These are phyloP conservation scores for Agriopis marginaria DNA, from an alignment of 2,888 invertebrate species.

Conservation along the genomic window DNA sequence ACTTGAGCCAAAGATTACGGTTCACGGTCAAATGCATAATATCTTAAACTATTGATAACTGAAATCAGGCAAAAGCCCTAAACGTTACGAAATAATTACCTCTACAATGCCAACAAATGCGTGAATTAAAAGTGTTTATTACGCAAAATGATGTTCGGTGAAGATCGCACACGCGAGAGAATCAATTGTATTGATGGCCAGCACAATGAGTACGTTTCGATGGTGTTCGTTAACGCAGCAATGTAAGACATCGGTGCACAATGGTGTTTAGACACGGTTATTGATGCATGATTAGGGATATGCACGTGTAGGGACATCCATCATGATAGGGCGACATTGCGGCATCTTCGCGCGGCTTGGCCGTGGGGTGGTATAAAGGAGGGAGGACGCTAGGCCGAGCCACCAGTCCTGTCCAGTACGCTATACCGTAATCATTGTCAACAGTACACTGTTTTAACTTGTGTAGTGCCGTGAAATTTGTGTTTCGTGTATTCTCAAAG, in stretches of 20 bases:
- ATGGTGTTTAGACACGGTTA: slow-evolving; percentile 60
- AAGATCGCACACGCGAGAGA: slow-evolving; percentile 58
- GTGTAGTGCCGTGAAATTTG: slow-evolving; percentile 72
- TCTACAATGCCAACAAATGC: slow-evolving; percentile 58
- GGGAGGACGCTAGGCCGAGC: slow-evolving; percentile 67
- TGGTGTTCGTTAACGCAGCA: slow-evolving; percentile 45
- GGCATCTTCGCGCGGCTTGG: slow-evolving; percentile 67
- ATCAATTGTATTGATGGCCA: slow-evolving; percentile 50
- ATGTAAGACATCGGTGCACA: slow-evolving; percentile 43
- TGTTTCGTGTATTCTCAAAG: slow-evolving; percentile 61
- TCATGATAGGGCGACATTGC: slow-evolving; percentile 74
- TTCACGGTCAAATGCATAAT: slow-evolving; percentile 70
- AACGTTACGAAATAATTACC: slow-evolving; percentile 72
- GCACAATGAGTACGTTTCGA: slow-evolving; percentile 36
- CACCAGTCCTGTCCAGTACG: slow-evolving; percentile 71
- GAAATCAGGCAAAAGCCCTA: slow-evolving; percentile 58
- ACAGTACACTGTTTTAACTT: slow-evolving; percentile 57
- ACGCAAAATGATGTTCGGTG: slow-evolving; percentile 62
- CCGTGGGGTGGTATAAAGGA: slow-evolving; percentile 77
- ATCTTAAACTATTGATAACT: slow-evolving; percentile 70
- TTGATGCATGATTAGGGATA: slow-evolving; percentile 55
- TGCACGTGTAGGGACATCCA: slow-evolving; percentile 59
- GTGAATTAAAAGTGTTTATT: slow-evolving; percentile 49
- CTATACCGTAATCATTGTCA: slow-evolving; percentile 67
- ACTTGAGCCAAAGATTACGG: slow-evolving; percentile 56